These are phyloP conservation scores for Nemapogon koenigi DNA, from an alignment of 2,888 invertebrate genomes.

Conservation along the genomic window DNA sequence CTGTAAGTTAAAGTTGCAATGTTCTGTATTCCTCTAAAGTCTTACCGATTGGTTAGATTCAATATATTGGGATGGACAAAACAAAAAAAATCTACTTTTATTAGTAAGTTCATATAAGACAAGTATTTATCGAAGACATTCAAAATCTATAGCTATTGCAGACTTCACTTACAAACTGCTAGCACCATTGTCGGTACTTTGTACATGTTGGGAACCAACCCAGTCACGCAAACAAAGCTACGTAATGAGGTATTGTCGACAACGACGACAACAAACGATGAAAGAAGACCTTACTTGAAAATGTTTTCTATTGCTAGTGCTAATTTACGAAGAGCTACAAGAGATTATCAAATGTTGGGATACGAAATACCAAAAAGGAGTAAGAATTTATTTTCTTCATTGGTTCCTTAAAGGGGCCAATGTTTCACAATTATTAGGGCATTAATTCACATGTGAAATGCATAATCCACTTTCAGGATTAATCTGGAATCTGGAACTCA, in stretches of 20 bases:
- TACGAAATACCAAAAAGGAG: conserved; percentile 58
- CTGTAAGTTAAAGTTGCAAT: too few relatives aligned
- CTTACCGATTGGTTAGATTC: background rate
- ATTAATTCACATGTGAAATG: background rate
- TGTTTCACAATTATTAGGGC: background rate
- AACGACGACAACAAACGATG: conserved; percentile 34
- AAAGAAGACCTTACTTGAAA: conserved; percentile 56
- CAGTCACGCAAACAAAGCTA: conserved; percentile 59
- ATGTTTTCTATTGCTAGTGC: conserved; percentile 57
- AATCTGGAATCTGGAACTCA: too few relatives aligned
- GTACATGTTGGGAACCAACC: conserved; percentile 62
- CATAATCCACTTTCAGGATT: too few relatives aligned
- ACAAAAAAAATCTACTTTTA: too few relatives aligned
- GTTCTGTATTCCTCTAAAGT: conserved; percentile 22
- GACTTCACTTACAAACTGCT: conserved; percentile 44
- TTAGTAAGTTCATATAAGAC: background rate
- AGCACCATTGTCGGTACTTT: conserved; percentile 51
- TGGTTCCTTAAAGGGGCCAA: background rate
- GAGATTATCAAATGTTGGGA: conserved; percentile 55
- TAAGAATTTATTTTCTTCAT: conserved; percentile 9
- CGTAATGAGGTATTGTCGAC: conserved; percentile 47
- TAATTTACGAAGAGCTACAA: conserved; percentile 40
- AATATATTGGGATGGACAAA: too few relatives aligned
- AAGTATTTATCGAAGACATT: too few relatives aligned
- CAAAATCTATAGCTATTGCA: too few relatives aligned